A percentile compares a stretch with the other conserved stretches of the same genome.
These are phyloP conservation scores for Resseliella maxima DNA, from an alignment of 2,888 invertebrate species.

Conservation along the genomic window DNA sequence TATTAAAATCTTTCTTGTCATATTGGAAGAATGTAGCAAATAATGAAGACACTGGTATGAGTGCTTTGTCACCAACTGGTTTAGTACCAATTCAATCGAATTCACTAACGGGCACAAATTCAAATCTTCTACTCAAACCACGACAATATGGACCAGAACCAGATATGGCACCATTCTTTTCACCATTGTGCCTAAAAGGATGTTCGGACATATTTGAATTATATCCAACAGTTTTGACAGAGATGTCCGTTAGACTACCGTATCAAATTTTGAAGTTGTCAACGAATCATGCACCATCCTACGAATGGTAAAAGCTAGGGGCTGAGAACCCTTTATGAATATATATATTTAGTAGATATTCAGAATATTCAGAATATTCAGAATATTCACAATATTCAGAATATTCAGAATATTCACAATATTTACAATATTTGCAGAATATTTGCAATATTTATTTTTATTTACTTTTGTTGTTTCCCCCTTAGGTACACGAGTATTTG, in stretches of 20 bases:
- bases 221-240: constrained; percentile 93
- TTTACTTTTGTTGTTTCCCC: too few species aligned
- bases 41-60: constrained; percentile 64
- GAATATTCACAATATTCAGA: too few species aligned
- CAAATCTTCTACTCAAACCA: constrained; percentile 79
- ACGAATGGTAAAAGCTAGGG: too few species aligned
- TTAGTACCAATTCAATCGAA: constrained; percentile 66
- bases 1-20: constrained; percentile 77
- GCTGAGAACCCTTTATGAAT: too few species aligned
- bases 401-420: too few species aligned
- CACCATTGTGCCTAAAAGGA: constrained; percentile 66
- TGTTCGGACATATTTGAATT: constrained; percentile 95
- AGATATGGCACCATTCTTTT: constrained; percentile 95
- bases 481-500: constrained; percentile 81
- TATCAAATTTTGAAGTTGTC: constrained; percentile 79
- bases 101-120: constrained; percentile 68
- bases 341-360: too few species aligned
- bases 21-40: constrained; percentile 77
- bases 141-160: constrained; percentile 86
- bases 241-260: constrained; percentile 92
- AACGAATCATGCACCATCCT: constrained; percentile 65
- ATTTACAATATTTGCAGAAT: too few species aligned
- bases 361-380: too few species aligned
- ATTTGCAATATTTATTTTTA: too few species aligned
- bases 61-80: constrained; percentile 48